Conservation (phyloP, 2,888 invertebrate species). For the Troides helena region DNA sequence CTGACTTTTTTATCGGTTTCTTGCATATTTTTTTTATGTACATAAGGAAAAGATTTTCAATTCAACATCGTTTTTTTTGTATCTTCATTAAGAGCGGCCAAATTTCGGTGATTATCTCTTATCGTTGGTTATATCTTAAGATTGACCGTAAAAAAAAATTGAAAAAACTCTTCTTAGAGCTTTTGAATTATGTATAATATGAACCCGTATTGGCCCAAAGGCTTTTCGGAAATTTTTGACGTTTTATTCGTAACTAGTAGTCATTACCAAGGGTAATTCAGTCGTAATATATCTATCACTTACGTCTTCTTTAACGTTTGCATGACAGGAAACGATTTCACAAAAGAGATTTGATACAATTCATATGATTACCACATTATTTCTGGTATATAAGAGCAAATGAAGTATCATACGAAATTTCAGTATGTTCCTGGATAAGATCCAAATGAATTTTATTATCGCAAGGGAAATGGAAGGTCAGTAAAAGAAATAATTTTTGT, state of each 20-base stretch:
- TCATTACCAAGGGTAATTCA: not conserved
- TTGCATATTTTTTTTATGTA: too few species aligned
- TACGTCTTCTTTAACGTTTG: constrained; percentile 6
- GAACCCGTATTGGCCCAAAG: too few species aligned
- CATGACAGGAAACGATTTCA: constrained; percentile 24
- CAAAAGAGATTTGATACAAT: constrained; percentile 8
- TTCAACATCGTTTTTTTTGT: too few species aligned
- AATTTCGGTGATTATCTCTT: too few species aligned
- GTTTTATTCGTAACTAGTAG: not conserved
- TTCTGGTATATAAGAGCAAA: constrained; percentile 15
- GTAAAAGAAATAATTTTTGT: not conserved
- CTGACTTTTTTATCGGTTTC: too few species aligned
- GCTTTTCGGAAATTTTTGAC: too few species aligned
- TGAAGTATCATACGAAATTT: not conserved
- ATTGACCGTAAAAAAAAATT: too few species aligned
- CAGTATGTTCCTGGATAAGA: not conserved
- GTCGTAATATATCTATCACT: not conserved
- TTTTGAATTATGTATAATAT: too few species aligned
- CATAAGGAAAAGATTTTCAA: too few species aligned
- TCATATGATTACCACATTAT: constrained; percentile 15
- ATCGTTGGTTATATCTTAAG: too few species aligned
- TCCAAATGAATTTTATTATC: not conserved
- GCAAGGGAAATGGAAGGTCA: not conserved
- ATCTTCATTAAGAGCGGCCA: too few species aligned
- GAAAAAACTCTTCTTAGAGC: too few species aligned